Percentiles rank a stretch among this genome's conserved stretches.
These are phyloP conservation scores for Schizopygopsis pylzovi DNA, from an alignment of 2,797 vertebrate species.

Conservation along the genomic window DNA sequence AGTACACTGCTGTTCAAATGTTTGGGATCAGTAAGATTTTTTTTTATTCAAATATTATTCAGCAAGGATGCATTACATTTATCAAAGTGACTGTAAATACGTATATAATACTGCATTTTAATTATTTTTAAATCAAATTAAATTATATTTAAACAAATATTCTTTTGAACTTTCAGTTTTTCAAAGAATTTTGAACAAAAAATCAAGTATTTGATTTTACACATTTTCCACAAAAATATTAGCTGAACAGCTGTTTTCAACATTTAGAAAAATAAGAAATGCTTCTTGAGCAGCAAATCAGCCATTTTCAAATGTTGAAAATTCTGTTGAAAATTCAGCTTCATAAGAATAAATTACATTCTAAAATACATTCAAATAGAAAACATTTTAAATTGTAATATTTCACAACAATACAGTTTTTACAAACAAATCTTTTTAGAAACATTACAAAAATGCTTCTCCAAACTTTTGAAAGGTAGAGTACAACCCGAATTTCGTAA, in stretches of 20 bases:
- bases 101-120: neutral
- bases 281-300: neutral
- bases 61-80: neutral
- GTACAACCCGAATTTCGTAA: too few species aligned
- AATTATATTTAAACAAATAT: neutral
- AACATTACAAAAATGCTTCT: neutral
- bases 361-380: neutral
- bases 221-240: neutral
- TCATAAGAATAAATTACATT: neutral
- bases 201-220: too few species aligned
- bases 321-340: neutral
- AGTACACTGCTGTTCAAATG: neutral
- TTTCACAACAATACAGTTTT: neutral
- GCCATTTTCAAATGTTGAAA: too few species aligned
- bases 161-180: neutral
- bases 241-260: neutral
- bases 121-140: too few species aligned
- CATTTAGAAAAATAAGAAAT: neutral
- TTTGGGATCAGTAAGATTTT: neutral
- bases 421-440: neutral
- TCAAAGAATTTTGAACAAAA: neutral
- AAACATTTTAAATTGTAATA: neutral
- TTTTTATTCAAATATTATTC: neutral
- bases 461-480: neutral
- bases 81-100: neutral